These are phyloP conservation scores for Neotoxoptera formosana DNA, from an alignment of 1,140 invertebrate species.

Conservation along the genomic window DNA sequence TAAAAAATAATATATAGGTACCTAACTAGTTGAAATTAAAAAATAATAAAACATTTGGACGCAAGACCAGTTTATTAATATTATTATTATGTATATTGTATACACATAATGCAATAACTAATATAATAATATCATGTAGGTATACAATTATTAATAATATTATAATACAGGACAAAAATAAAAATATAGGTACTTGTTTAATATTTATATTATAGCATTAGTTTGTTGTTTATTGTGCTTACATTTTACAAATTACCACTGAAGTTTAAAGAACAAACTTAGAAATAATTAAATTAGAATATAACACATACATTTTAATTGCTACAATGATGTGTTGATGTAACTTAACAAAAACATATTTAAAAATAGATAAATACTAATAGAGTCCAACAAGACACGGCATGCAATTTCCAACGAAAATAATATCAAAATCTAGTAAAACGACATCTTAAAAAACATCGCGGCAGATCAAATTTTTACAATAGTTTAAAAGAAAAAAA, in stretches of 20 bases:
- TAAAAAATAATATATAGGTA: no score
- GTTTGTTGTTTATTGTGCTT: no score
- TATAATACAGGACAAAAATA: not conserved
- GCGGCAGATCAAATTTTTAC: no score
- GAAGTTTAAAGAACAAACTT: not conserved
- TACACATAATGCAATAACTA: slow-evolving; percentile 2
- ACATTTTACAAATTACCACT: no score
- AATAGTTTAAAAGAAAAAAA: no score
- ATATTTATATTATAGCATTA: no score
- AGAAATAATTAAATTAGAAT: not conserved
- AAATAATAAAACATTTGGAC: no score
- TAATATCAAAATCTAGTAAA: no score
- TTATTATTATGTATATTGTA: not conserved
- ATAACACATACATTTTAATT: not conserved
- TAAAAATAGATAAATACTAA: not conserved
- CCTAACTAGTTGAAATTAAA: no score
- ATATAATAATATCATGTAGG: not conserved
- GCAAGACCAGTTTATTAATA: no score
- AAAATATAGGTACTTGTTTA: not conserved
- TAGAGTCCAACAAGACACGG: not conserved
- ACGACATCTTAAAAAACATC: no score
- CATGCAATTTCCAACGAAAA: not conserved
- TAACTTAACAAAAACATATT: not conserved
- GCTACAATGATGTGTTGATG: not conserved
- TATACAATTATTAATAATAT: not conserved